Evolutionary conservation across 2,888 invertebrate genomes (phyloP).

Genomic region (Ypsolopha sequella): DNA sequence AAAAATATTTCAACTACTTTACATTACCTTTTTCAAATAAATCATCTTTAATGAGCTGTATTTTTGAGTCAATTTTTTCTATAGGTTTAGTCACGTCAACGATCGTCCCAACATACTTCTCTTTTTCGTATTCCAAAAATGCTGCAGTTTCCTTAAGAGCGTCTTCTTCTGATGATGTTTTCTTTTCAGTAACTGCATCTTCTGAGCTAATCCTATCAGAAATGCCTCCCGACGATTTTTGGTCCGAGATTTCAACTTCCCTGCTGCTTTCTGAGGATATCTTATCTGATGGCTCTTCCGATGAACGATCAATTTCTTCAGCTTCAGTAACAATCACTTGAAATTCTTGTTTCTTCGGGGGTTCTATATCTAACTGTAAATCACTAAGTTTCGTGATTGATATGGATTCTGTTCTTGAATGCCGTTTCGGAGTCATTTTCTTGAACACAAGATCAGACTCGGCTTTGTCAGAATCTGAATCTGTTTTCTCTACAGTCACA

Average conservation of each 20-base stretch:
- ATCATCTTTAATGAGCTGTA: slow-evolving; percentile 29
- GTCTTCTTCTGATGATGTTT: slow-evolving; percentile 61
- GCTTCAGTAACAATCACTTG: slow-evolving; percentile 64
- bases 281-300: slow-evolving; percentile 59
- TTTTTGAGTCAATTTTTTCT: slow-evolving; percentile 26
- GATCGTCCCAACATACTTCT: slow-evolving; percentile 10
- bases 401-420: slow-evolving; percentile 58
- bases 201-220: slow-evolving; percentile 65
- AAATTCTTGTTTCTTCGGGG: slow-evolving; percentile 45
- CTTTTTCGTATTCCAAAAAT: slow-evolving; percentile 19
- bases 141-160: slow-evolving; percentile 29
- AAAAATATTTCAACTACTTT: not conserved
- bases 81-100: slow-evolving; percentile 9
- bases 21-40: slow-evolving; percentile 31
- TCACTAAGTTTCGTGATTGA: slow-evolving; percentile 57
- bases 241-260: slow-evolving; percentile 62
- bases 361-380: slow-evolving; percentile 37
- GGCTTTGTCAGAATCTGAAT: slow-evolving; percentile 27
- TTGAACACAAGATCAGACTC: slow-evolving; percentile 43
- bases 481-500: slow-evolving; percentile 14
- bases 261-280: slow-evolving; percentile 65
- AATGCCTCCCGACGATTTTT: slow-evolving; percentile 63
- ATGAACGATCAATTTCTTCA: slow-evolving; percentile 54
- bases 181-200: slow-evolving; percentile 64
- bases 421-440: slow-evolving; percentile 58